phyloP scores from a whole-genome alignment of 2,888 invertebrate genomes.

The Nymphalis polychloros region DNA sequence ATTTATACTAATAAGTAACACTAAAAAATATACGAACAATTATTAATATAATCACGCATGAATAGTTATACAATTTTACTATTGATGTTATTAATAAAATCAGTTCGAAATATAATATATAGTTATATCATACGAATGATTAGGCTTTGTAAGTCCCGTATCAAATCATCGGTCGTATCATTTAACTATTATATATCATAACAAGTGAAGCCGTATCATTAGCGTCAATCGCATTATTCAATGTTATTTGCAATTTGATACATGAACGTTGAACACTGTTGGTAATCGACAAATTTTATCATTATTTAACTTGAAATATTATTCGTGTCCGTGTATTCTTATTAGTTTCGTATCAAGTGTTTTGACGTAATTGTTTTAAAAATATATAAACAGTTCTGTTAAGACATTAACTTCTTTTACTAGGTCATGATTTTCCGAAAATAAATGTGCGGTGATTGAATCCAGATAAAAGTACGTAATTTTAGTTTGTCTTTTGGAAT shows the following conservation, averaged over 20 bases:
- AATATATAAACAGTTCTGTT: no score
- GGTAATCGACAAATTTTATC: slow-evolving; percentile 9
- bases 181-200: slow-evolving; percentile 26
- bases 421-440: no score
- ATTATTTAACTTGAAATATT: slow-evolving; percentile 6
- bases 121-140: not conserved
- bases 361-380: not conserved
- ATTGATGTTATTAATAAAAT: no score
- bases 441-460: no score
- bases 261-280: slow-evolving; percentile 5
- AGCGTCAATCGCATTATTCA: slow-evolving; percentile 24
- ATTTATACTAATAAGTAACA: no score
- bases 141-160: not conserved
- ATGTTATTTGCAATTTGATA: slow-evolving; percentile 34
- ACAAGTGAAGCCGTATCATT: slow-evolving; percentile 22
- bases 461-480: no score
- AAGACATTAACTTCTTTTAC: no score
- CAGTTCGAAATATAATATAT: slow-evolving; percentile 2
- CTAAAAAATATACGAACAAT: no score
- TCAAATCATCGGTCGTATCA: slow-evolving; percentile 16
- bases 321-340: not conserved
- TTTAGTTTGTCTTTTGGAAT: no score
- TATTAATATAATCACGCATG: no score
- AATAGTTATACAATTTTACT: no score
- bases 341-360: slow-evolving; percentile 10